Conservation (phyloP, 2,888 invertebrate species). For the Frankliniella fusca region DNA sequence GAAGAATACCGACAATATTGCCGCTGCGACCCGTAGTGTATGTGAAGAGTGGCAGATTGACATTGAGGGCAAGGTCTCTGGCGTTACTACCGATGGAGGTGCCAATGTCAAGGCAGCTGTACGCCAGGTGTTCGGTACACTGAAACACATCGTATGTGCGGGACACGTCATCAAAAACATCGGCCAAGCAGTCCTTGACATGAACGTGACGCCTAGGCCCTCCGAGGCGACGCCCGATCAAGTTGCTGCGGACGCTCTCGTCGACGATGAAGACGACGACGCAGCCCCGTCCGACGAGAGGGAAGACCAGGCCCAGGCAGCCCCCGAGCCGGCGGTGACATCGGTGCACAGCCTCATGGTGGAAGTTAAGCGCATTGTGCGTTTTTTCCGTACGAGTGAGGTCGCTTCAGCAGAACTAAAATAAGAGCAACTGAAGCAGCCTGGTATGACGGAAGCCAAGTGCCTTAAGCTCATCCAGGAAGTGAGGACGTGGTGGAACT, state of each 20-base stretch:
- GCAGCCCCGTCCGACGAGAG: background rate
- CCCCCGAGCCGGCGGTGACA: background rate
- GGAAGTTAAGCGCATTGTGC: background rate
- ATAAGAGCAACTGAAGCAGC: background rate
- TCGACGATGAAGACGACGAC: background rate
- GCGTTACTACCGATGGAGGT: background rate
- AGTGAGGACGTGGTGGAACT: slow-evolving; percentile 27
- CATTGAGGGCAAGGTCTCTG: no score
- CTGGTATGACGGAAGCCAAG: slow-evolving; percentile 8
- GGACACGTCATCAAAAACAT: background rate
- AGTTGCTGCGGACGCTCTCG: background rate
- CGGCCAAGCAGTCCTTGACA: background rate
- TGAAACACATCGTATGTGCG: background rate
- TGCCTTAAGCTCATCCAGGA: slow-evolving; percentile 27
- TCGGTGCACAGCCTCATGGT: background rate
- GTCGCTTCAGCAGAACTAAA: slow-evolving; percentile 17
- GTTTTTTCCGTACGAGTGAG: background rate
- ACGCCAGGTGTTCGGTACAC: background rate
- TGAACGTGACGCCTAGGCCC: background rate
- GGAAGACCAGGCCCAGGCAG: background rate
- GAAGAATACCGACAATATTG: no score
- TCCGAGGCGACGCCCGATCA: background rate
- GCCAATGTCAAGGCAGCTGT: slow-evolving; percentile 1
- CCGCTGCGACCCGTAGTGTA: no score
- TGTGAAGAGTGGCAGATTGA: no score